Conservation (phyloP, 1,140 invertebrate species). For the Polypedilum pembai region DNA sequence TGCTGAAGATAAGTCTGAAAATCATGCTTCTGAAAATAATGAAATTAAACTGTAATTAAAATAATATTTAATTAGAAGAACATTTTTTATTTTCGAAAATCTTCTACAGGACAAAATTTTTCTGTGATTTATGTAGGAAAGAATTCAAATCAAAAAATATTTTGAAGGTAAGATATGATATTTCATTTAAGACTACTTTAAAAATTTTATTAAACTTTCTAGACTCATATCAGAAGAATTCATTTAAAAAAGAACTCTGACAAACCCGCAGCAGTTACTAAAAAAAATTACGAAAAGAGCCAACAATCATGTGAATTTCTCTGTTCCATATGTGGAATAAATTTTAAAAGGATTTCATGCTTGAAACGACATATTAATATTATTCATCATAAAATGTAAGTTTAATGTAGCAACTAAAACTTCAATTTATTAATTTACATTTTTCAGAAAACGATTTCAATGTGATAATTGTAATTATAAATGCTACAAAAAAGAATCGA, state of each 20-base stretch:
- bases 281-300: background rate
- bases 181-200: background rate
- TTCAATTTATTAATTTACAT: background rate
- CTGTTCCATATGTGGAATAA: background rate
- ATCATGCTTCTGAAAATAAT: background rate
- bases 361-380: background rate
- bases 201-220: background rate
- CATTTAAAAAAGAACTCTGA: background rate
- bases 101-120: background rate
- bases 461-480: background rate
- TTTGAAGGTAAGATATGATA: background rate
- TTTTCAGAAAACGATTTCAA: background rate
- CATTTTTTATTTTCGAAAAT: background rate
- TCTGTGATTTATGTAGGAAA: background rate
- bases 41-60: background rate
- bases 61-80: no score
- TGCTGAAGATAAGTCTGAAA: background rate
- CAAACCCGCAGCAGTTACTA: background rate
- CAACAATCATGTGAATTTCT: background rate
- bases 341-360: background rate
- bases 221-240: background rate
- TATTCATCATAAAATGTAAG: background rate
- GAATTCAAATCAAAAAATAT: background rate
- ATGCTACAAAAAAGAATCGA: background rate
- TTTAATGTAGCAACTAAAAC: background rate